These are phyloP conservation scores for Caranx melampygus DNA, from an alignment of 2,113 vertebrate genomes.

Conservation along the genomic window DNA sequence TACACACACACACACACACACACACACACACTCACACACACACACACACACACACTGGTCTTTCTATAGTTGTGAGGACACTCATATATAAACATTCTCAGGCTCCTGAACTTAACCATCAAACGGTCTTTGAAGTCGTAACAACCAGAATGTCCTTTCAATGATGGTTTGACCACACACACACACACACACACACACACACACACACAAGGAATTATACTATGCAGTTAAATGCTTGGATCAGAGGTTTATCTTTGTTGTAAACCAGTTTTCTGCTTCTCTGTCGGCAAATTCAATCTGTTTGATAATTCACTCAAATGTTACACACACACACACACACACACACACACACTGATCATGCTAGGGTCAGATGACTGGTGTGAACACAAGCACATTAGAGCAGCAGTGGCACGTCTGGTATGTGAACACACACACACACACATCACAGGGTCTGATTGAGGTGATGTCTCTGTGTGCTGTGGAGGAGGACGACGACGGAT, in stretches of 20 bases:
- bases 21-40: slow-evolving; percentile 11
- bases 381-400: slow-evolving; percentile 37
- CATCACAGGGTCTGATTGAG: not conserved
- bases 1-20: not conserved
- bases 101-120: too few relatives aligned
- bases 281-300: not conserved
- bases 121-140: too few relatives aligned
- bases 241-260: slow-evolving; percentile 33
- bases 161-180: too few relatives aligned
- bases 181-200: not conserved
- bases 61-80: too few relatives aligned
- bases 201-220: slow-evolving; percentile 22
- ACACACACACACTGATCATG: slow-evolving; percentile 11
- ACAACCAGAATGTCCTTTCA: too few relatives aligned
- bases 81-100: too few relatives aligned
- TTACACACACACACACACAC: slow-evolving; percentile 27
- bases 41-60: too few relatives aligned
- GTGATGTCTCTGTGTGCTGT: not conserved
- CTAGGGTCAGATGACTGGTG: slow-evolving; percentile 54
- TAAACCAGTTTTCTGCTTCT: not conserved
- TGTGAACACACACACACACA: slow-evolving; percentile 41
- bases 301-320: slow-evolving; percentile 20
- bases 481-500: slow-evolving; percentile 9
- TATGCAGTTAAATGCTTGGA: slow-evolving; percentile 15
- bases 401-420: slow-evolving; percentile 26